Base-by-base conservation (phyloP, 2,888 invertebrate genomes). In the Cacoxenus indagator region DNA sequence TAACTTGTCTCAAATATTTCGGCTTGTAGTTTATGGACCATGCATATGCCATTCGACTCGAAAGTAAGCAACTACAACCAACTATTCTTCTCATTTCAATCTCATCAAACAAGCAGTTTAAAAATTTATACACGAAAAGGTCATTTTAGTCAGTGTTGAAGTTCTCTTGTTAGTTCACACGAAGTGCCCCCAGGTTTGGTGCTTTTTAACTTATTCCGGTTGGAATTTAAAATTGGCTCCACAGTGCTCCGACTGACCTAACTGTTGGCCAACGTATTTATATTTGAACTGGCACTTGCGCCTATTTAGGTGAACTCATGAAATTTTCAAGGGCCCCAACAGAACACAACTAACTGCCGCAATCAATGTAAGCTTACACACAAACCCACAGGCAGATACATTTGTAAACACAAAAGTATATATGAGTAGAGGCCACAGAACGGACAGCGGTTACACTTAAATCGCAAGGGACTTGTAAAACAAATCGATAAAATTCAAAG, bases 401-500 rank as follows among this genome's bases (percentile, higher is more conserved):
- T 6, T 8, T 51, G 17, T 48, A 65, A 11, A 37, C 27, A 48
- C 31, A 65, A 54, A n/a, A n/a, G n/a, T n/a, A n/a, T n/a, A n/a
- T n/a, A n/a, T n/a, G n/a, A n/a, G n/a, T n/a, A n/a, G n/a, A n/a
- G n/a, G 26, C 51, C 64, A 46, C 48, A 64, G 48, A 46, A 68
- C 66, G 64, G 54, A 45, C 51, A 69, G 57, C 69, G 71, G 64
- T 66, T 67, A 57, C 68, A 67, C 73, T 65, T 70, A 55, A 65
- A 57, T 64, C 55, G 54, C 27, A 68, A 57, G 65, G 69, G 68
- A 67, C 59, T 54, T 66, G 74, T 65, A 68, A 73, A 78, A 51
- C 65, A 73, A 81, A 80, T 80, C 80, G 80, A 80, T 80, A 81
- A 80, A 79, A 76, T 74, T 59, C 62, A 79, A 78, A 76, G 72